Evolutionary conservation across 2,797 vertebrate species (phyloP).

Genomic region (Orientallactaga sibirica): DNA sequence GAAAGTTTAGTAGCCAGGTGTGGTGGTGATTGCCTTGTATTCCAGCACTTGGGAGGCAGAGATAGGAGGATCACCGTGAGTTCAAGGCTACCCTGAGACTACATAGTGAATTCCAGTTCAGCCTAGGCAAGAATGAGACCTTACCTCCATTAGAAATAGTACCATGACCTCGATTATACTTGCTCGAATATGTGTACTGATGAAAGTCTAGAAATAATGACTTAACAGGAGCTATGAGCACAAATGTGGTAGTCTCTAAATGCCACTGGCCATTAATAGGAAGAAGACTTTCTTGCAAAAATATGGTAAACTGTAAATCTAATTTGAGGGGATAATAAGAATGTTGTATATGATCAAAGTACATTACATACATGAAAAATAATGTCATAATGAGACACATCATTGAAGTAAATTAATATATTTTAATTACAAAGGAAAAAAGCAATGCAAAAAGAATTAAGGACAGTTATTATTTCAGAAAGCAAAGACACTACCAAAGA

Average conservation of each 20-base stretch:
- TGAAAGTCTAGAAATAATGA: background rate
- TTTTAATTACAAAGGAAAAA: background rate
- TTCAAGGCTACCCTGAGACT: too few relatives aligned
- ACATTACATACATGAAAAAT: background rate
- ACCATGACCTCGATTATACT: background rate
- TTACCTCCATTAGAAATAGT: background rate
- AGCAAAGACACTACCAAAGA: background rate
- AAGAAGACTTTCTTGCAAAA: background rate
- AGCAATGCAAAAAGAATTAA: background rate
- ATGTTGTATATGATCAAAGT: background rate
- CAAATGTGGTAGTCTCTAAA: background rate
- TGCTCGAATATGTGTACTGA: background rate
- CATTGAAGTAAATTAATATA: background rate
- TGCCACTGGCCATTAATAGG: background rate
- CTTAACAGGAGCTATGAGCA: background rate
- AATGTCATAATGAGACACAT: background rate
- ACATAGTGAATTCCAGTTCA: too few relatives aligned
- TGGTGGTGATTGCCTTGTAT: too few relatives aligned
- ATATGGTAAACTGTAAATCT: background rate
- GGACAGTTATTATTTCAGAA: background rate
- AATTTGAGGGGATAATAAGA: background rate
- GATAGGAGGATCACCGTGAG: too few relatives aligned
- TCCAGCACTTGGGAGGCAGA: too few relatives aligned
- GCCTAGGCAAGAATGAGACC: too few relatives aligned
- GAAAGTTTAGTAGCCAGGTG: background rate